Base-by-base conservation (phyloP, 2,113 vertebrate genomes). In the Haliaeetus leucogaster region DNA sequence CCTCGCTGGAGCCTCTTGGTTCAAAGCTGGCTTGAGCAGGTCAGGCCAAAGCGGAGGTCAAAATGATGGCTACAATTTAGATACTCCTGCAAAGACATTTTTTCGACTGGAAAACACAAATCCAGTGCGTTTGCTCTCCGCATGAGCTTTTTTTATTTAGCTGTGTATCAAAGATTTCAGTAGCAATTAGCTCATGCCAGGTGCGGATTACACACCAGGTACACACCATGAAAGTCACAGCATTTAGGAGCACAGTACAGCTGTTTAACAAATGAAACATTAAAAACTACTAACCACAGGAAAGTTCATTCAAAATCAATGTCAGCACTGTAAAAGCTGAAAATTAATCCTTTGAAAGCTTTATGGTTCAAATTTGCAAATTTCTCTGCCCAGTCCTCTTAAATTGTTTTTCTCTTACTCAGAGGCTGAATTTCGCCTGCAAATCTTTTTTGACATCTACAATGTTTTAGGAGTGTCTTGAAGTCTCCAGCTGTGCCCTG, bases 171-270 rank as follows among this genome's bases (percentile, higher is more conserved):
- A 1, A 1, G 50, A 20, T 30, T 17, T 32, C 53, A 32, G 3
- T 1, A 21, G 85, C 53, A 21, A 20, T 55, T 25, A 20, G 38
- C 29, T 40, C 55, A 1, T 3, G 50, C 40, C 0, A 0, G 7
- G 40, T 6, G 13, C 0, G 5, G 47, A 10, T 52, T 13, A 12
- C 55, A 9, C 0, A 0, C 22, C 48, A 17, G 59, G 89, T 29
- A 59, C 9, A 2, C 0, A 0, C 47, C 10, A 0, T 11, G 26
- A 13, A 26, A 13, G 12, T 43, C 34, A 3, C 3, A 1, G 70
- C 1, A 1, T 34, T 55, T 2, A 36, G 78, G 42, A 40, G 73
- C 48, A 2, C 2, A 7, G 53, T 3, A 0, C 34, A 9, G 47
- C n/a, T 22, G 16, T 18, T 11, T 1, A 38, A 17, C 56, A 23